Conservation (phyloP, 2,113 vertebrate genomes). For the Hydrolagus affinis region DNA sequence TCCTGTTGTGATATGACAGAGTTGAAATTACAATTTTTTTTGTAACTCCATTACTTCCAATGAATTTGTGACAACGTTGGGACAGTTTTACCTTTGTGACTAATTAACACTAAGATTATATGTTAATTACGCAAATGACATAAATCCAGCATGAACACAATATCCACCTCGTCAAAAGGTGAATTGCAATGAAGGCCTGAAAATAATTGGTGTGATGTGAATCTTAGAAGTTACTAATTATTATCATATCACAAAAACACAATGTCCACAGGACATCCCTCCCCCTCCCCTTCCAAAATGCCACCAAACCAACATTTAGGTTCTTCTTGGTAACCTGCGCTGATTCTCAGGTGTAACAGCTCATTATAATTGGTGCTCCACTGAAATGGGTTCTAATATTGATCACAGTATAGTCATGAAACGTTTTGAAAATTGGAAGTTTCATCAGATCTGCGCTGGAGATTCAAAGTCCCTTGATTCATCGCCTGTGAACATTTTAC, state of each 20-base stretch:
- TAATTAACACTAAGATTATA: constrained; percentile 28
- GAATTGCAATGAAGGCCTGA: not conserved
- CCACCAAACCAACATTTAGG: not conserved
- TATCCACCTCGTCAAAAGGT: not conserved
- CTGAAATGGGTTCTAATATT: not conserved
- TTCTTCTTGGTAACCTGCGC: not conserved
- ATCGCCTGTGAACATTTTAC: constrained; percentile 41
- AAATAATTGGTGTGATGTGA: not conserved
- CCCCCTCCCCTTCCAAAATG: not conserved
- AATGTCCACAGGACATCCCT: not conserved
- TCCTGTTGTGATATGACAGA: not conserved
- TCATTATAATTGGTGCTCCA: not conserved
- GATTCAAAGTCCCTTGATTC: constrained; percentile 34
- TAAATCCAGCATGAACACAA: constrained; percentile 19
- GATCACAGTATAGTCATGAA: not conserved
- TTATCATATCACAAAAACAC: not conserved
- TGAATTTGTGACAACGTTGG: constrained; percentile 13
- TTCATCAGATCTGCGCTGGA: not conserved
- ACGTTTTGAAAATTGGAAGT: not conserved
- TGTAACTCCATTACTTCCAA: constrained; percentile 25
- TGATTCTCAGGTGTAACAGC: not conserved
- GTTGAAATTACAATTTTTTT: constrained; percentile 6
- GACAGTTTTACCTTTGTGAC: not conserved
- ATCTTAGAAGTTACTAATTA: not conserved
- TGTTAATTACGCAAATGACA: constrained; percentile 28